These are phyloP conservation scores for Spondyliosoma cantharus DNA, from an alignment of 2,797 vertebrate species.

Conservation along the genomic window DNA sequence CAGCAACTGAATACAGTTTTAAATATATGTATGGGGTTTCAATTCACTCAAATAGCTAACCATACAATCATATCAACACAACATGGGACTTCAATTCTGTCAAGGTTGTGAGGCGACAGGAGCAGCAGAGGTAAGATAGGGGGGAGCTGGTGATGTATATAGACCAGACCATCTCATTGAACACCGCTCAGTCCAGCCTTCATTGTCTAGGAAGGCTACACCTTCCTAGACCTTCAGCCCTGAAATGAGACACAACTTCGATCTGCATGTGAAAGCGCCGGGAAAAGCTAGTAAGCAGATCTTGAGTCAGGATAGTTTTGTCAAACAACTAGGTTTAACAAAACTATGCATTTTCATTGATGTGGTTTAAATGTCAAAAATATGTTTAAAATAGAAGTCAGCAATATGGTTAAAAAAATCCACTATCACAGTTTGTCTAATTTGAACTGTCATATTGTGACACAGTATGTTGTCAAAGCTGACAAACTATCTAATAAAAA, in stretches of 20 bases:
- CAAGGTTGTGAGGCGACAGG: too few relatives aligned
- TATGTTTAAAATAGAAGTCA: neutral
- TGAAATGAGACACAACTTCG: neutral
- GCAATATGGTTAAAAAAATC: neutral
- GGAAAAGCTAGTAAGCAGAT: neutral
- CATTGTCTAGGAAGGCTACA: too few relatives aligned
- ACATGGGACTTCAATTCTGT: too few relatives aligned
- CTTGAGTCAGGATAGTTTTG: neutral
- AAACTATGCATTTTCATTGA: neutral
- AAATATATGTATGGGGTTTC: too few relatives aligned
- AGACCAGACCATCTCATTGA: too few relatives aligned
- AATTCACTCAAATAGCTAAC: too few relatives aligned
- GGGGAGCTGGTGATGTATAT: too few relatives aligned
- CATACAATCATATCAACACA: too few relatives aligned
- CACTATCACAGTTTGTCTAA: neutral
- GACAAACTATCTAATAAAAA: neutral
- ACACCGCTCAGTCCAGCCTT: too few relatives aligned
- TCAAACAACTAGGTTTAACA: neutral
- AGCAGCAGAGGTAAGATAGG: too few relatives aligned
- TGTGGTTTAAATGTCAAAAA: neutral
- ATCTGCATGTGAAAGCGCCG: constrained; percentile 6
- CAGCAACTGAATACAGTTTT: too few relatives aligned
- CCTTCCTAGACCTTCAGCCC: too few relatives aligned
- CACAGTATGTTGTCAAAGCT: neutral
- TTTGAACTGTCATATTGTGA: neutral